phyloP scores from a whole-genome alignment of 2,113 vertebrate genomes.

The Peromyscus californicus region DNA sequence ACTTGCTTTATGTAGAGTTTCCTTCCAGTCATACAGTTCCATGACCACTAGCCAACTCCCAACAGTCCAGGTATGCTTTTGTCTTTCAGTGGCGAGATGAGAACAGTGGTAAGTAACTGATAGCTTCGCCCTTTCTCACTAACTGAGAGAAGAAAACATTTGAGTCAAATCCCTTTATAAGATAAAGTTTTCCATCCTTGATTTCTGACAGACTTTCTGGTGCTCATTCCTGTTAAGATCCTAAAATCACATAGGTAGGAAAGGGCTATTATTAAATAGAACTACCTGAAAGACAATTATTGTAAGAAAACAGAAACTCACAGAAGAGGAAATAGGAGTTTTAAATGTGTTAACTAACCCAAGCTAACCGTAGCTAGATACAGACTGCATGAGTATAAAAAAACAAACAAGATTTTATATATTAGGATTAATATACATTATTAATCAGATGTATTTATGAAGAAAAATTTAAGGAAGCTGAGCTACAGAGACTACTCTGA shows the following conservation, averaged over 20 bases:
- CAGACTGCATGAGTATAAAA: not conserved
- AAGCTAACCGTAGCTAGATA: conserved; percentile 34
- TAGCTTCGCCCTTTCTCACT: not conserved
- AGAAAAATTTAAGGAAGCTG: not conserved
- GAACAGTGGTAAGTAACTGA: not conserved
- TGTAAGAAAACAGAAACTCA: conserved; percentile 26
- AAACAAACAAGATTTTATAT: not conserved
- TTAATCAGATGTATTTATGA: conserved; percentile 21
- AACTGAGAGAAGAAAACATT: not conserved
- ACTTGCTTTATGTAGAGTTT: not conserved
- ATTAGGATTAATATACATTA: not conserved
- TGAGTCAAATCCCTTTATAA: not conserved
- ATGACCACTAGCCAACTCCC: not conserved
- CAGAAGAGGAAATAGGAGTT: conserved; percentile 24
- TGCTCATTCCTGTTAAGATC: not conserved
- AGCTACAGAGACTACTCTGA: not conserved
- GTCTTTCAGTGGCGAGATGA: not conserved
- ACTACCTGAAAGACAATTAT: not conserved
- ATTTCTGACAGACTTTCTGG: conserved; percentile 5
- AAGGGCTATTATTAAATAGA: conserved; percentile 34
- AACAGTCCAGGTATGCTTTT: not conserved
- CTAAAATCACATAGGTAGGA: not conserved
- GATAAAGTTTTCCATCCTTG: not conserved
- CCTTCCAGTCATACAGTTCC: not conserved
- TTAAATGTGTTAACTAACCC: not conserved